Base-by-base conservation (phyloP, 1,140 invertebrate species). In the Lanistes nyassanus region DNA sequence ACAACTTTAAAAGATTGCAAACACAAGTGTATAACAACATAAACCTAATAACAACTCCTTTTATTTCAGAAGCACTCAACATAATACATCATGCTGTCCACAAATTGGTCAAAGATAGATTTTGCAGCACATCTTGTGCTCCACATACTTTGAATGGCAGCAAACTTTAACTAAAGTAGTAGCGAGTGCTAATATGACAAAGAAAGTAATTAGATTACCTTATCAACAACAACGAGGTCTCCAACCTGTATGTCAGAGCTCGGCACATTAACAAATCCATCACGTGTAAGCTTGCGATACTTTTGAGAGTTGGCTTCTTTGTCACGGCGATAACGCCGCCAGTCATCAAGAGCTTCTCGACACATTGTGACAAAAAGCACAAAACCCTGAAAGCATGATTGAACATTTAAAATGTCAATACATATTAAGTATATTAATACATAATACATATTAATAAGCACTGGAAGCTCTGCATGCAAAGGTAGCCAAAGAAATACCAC, bases 261-360 rank as follows among this genome's bases (percentile, higher is more conserved):
- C 3, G 87, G 85, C 51, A 91, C 84, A 37, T 81, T 81, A 2
- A 87, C 79, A 34, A 87, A 80, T 11, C 91, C 91, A 75, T 87
- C 86, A 47, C 86, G 81, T 1, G 91, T 92, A 31, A 93, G 83
- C 73, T 91, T 91, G 58, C 89, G 88, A 83, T 92, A 93, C 75
- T 94, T 94, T 89, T 98, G 96, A 79, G 93, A 93, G 88, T 99
- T 99, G 0, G 99, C 95, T 91, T 98, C 97, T 88, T 94, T 95
- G 88, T 99, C 98, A 82, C 98, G 90, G 86, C 95, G 93, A 86
- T 93, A 94, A 83, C 98, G 90, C 83, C 97, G 91, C 83, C 97
- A 94, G 90, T 99, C 98, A 92, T 99, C 98, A 29, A 99, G 92
- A 6, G 96, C 97, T 91, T 99, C 98, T 70, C 98, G 93, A 85